Percentiles rank a stretch among this genome's conserved stretches.
Evolutionary conservation across 2,113 vertebrate genomes (phyloP).

Genomic region (Pterocles gutturalis): DNA sequence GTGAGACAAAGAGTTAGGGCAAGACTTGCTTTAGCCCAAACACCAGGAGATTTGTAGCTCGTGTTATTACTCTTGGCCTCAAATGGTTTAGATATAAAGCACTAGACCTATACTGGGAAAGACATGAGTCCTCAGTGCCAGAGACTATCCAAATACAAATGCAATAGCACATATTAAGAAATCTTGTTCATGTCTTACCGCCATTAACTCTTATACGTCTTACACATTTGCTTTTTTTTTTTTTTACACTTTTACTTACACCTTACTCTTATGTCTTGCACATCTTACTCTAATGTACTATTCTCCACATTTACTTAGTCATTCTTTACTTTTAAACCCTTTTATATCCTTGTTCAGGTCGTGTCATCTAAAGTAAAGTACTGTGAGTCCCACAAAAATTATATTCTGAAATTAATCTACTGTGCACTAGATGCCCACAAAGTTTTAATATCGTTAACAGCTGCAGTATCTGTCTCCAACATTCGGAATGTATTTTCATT

Average conservation of each 20-base stretch:
- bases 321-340: background rate
- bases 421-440: background rate
- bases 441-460: background rate
- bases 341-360: background rate
- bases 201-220: background rate
- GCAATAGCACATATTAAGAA: background rate
- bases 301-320: background rate
- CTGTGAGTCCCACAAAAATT: background rate
- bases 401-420: background rate
- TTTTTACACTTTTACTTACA: too few species aligned
- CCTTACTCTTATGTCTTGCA: too few species aligned
- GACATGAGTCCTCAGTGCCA: background rate
- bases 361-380: background rate
- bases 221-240: too few species aligned
- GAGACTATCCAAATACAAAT: background rate
- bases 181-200: background rate
- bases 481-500: background rate
- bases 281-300: background rate
- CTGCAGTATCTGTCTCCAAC: background rate
- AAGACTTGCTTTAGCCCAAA: background rate
- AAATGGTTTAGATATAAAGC: background rate
- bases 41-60: background rate
- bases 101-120: background rate
- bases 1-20: background rate
- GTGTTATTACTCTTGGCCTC: background rate